Conservation (phyloP, 2,888 invertebrate genomes). For the Panorpa germanica region DNA sequence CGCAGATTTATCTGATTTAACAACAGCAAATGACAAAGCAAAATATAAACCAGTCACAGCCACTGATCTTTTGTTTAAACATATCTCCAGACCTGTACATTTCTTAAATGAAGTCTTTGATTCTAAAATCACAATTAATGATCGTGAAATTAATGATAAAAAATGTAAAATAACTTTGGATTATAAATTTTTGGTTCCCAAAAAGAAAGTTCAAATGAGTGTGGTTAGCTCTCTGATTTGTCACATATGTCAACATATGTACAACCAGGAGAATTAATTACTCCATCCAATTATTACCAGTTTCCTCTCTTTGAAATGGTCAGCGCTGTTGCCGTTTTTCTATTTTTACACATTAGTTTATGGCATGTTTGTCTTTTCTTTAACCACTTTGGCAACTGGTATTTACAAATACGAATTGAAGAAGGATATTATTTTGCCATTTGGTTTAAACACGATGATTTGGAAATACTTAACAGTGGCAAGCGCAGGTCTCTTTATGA, state of each 20-base stretch:
- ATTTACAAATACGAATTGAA: no score
- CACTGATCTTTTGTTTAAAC: constrained; percentile 31
- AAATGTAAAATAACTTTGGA: no score
- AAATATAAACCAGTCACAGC: constrained; percentile 24
- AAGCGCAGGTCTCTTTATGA: constrained; percentile 3
- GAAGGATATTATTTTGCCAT: constrained; percentile 17
- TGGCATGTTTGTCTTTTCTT: constrained; percentile 26
- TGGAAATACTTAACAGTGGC: constrained; percentile 27
- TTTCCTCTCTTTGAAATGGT: constrained; percentile 35
- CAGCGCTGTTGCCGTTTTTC: constrained; percentile 30
- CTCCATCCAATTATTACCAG: constrained; percentile 36
- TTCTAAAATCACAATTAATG: no score
- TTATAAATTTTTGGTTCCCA: no score
- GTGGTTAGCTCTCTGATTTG: no score
- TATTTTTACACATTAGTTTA: constrained; percentile 30
- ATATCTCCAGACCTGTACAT: constrained; percentile 30
- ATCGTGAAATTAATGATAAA: no score
- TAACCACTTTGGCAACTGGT: constrained; percentile 26
- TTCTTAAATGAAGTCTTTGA: constrained; percentile 32
- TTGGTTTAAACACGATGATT: constrained; percentile 19
- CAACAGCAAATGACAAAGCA: constrained; percentile 14
- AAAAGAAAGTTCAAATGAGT: no score
- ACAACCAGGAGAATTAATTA: constrained; percentile 27
- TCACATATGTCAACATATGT: no score
- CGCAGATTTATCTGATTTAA: constrained; percentile 18